Base-by-base conservation (phyloP, 2,113 vertebrate genomes). In the Astur gentilis region DNA sequence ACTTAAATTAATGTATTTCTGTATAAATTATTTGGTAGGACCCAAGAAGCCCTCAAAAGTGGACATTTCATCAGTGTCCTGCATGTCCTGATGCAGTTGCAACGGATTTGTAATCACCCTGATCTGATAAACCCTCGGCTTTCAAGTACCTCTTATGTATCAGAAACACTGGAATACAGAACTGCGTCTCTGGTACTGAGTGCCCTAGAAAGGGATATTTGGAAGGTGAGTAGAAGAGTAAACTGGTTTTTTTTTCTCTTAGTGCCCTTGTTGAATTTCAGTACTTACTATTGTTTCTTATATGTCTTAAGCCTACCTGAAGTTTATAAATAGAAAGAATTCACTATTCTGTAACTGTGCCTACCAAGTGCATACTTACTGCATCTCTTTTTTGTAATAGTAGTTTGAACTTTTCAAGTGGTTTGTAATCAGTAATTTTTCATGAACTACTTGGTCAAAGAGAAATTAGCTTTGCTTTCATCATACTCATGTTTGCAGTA, bases 51-150 rank as follows among this genome's bases (percentile, higher is more conserved):
- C 10, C 97, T 99, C 67, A 99, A 99, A 97, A 99, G 99, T 1
- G 99, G 99, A 13, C 99, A 99, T 93, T 99, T 99, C 96, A 99
- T 99, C 84, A 99, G 99, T 45, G 99, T 99, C 80, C 98, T 99
- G 80, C 99, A 99, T 14, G 99, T 99, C 22, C 97, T 99, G 96
- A 99, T 99, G 98, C 99, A 99, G 97, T 98, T 99, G 54, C 99
- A 99, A 94, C 96, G 98, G 90, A 99, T 99, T 70, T 99, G 99
- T 96, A 99, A 99, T 95, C 99, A 99, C 85, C 99, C 99, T 11
- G 98, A 99, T 87, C 97, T 99, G 97, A 98, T 99, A 77, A 98
- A 98, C 32, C 98, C 98, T 21, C 97, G 99, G 72, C 97, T 98
- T 36, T 98, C 97, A 7, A 97, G 96, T 82, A 98, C 97, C 65